Conservation (phyloP, 2,888 invertebrate genomes). For the Periphyllus acericola region DNA sequence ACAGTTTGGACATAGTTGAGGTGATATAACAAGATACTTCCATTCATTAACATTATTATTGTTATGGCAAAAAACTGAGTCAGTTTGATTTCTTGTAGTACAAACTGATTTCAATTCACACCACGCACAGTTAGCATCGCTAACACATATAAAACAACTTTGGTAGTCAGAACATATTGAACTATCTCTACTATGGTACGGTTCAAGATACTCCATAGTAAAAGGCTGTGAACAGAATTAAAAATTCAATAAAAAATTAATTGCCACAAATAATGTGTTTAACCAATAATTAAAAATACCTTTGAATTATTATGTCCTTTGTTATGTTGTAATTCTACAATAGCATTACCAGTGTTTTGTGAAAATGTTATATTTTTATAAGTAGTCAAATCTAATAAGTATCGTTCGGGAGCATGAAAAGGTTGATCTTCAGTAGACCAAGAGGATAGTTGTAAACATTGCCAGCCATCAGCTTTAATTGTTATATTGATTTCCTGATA, state of each 20-base stretch:
- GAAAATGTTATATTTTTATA: constrained; percentile 68
- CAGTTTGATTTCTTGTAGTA: constrained; percentile 76
- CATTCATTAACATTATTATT: constrained; percentile 68
- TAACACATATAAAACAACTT: constrained; percentile 87
- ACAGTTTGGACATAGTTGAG: constrained; percentile 87
- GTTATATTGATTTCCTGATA: constrained; percentile 56
- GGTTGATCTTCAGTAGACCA: constrained; percentile 59
- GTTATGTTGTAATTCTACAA: constrained; percentile 83
- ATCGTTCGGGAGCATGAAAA: constrained; percentile 73
- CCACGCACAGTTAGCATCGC: constrained; percentile 92
- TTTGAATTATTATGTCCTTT: constrained; percentile 79
- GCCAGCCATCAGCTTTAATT: constrained; percentile 51
- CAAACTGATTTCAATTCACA: constrained; percentile 82
- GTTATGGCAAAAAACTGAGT: constrained; percentile 72
- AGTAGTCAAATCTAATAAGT: constrained; percentile 71
- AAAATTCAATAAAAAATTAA: constrained; percentile 7
- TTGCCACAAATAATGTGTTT: neutral
- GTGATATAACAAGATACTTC: constrained; percentile 84
- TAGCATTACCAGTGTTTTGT: constrained; percentile 36
- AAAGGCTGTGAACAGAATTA: constrained; percentile 71
- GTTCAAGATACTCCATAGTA: constrained; percentile 89
- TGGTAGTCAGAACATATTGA: constrained; percentile 79
- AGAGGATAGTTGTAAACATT: constrained; percentile 43
- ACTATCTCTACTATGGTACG: constrained; percentile 78
- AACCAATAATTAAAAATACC: constrained; percentile 66